Percentiles rank a stretch among this genome's conserved stretches.
These are phyloP conservation scores for Tenualosa thibaudeaui DNA, from an alignment of 2,797 vertebrate species.

Conservation along the genomic window DNA sequence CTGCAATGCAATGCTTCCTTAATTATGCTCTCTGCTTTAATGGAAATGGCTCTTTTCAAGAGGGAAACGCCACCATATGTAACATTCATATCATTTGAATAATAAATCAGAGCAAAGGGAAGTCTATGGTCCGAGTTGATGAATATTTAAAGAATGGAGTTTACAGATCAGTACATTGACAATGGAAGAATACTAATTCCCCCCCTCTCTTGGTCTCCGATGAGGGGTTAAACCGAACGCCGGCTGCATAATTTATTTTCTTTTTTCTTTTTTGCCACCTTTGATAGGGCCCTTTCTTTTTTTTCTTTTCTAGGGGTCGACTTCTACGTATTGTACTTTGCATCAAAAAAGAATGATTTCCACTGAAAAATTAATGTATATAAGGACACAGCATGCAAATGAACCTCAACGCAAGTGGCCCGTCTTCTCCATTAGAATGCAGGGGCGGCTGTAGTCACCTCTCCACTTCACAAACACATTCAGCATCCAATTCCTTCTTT, in stretches of 20 bases:
- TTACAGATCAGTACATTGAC: slow-evolving; percentile 82
- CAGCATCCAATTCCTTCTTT: slow-evolving; percentile 12
- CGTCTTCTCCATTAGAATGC: slow-evolving; percentile 60
- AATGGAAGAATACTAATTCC: slow-evolving; percentile 81
- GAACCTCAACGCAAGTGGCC: slow-evolving; percentile 59
- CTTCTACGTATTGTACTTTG: slow-evolving; percentile 58
- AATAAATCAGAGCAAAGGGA: slow-evolving; percentile 78
- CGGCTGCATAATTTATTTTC: slow-evolving; percentile 79
- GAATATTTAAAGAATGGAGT: slow-evolving; percentile 81
- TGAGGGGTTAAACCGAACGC: slow-evolving; percentile 79
- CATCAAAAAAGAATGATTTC: slow-evolving; percentile 52
- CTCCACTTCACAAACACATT: slow-evolving; percentile 43
- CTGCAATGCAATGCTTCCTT: slow-evolving; percentile 43
- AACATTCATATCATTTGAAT: slow-evolving; percentile 83
- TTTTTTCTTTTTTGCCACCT: slow-evolving; percentile 69
- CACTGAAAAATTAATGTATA: slow-evolving; percentile 58
- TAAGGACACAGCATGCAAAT: slow-evolving; percentile 54
- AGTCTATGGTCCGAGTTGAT: slow-evolving; percentile 73
- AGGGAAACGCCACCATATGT: slow-evolving; percentile 70
- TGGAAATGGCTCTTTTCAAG: slow-evolving; percentile 62
- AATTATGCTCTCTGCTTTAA: slow-evolving; percentile 44
- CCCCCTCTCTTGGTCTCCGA: slow-evolving; percentile 68
- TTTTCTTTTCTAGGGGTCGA: slow-evolving; percentile 59
- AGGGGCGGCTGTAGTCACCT: slow-evolving; percentile 51
- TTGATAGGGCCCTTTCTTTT: slow-evolving; percentile 59